These are phyloP conservation scores for Otolemur garnettii DNA, from an alignment of 2,113 vertebrate genomes.

Conservation along the genomic window DNA sequence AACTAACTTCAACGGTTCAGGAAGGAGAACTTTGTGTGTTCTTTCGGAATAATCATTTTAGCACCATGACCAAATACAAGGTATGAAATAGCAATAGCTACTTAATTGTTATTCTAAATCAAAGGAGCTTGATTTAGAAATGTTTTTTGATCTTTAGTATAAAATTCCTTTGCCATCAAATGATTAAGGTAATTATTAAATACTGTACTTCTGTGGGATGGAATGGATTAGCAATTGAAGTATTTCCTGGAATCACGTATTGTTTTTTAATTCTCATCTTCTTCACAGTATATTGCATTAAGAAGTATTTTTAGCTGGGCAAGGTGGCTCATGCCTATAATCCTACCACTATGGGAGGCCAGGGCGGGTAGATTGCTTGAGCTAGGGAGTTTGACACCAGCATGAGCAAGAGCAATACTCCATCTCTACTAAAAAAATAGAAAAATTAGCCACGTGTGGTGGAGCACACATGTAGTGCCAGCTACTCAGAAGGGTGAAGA, in stretches of 20 bases:
- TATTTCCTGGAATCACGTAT: conserved; percentile 44
- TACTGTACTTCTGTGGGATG: background rate
- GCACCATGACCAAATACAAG: conserved; percentile 99
- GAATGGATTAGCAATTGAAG: conserved; percentile 43
- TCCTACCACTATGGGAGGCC: no score
- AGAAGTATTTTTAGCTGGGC: background rate
- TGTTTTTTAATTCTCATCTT: conserved; percentile 49
- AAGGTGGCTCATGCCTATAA: no score
- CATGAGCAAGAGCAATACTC: no score
- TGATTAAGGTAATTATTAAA: conserved; percentile 65
- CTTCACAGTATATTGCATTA: conserved; percentile 33
- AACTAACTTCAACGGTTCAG: conserved; percentile 97
- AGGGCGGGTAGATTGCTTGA: no score
- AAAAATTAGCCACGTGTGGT: no score
- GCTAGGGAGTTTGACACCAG: no score
- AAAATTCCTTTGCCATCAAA: conserved; percentile 51
- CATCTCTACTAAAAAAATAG: no score
- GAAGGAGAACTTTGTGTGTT: conserved; percentile 99
- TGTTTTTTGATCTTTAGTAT: conserved; percentile 54
- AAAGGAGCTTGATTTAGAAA: conserved; percentile 64
- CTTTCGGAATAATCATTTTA: conserved; percentile 99
- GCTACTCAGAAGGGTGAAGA: no score
- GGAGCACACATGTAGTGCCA: no score
- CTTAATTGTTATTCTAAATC: conserved; percentile 58
- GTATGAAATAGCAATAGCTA: conserved; percentile 84